Percentiles rank a stretch among this genome's conserved stretches.
Conservation (phyloP, 2,797 vertebrate genomes). For the Sebastes itinus region DNA sequence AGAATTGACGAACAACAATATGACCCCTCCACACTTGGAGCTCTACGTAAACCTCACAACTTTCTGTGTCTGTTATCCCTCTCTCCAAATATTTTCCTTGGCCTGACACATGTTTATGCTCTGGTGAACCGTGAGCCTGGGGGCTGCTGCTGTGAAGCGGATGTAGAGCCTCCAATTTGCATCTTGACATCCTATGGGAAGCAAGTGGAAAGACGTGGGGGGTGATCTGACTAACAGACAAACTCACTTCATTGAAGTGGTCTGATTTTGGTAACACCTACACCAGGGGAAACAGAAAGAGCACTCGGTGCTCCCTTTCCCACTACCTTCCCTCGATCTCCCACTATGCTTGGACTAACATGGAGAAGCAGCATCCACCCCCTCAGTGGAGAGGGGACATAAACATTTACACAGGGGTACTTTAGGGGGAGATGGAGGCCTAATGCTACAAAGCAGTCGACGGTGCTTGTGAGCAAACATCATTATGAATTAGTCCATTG, state of each 20-base stretch:
- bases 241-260: constrained; percentile 17
- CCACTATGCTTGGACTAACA: constrained; percentile 24
- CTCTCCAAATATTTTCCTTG: constrained; percentile 76
- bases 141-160: constrained; percentile 53
- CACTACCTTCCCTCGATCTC: background rate
- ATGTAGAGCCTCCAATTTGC: constrained; percentile 57
- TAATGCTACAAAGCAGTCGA: background rate
- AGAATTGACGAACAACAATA: constrained; percentile 46
- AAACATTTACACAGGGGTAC: constrained; percentile 44
- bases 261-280: constrained; percentile 27
- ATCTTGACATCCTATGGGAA: constrained; percentile 60
- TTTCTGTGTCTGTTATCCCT: constrained; percentile 51
- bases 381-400: constrained; percentile 12
- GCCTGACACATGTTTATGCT: constrained; percentile 70
- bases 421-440: background rate
- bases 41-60: constrained; percentile 53
- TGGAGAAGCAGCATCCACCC: constrained; percentile 20
- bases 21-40: constrained; percentile 32
- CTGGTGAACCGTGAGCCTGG: constrained; percentile 58
- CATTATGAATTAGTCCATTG: background rate
- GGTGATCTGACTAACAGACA: constrained; percentile 24
- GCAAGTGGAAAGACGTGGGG: constrained; percentile 43
- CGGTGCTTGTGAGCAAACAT: background rate
- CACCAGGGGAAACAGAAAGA: constrained; percentile 12
- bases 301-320: background rate